phyloP scores from a whole-genome alignment of 2,797 vertebrate genomes.

The Pristis pectinata region DNA sequence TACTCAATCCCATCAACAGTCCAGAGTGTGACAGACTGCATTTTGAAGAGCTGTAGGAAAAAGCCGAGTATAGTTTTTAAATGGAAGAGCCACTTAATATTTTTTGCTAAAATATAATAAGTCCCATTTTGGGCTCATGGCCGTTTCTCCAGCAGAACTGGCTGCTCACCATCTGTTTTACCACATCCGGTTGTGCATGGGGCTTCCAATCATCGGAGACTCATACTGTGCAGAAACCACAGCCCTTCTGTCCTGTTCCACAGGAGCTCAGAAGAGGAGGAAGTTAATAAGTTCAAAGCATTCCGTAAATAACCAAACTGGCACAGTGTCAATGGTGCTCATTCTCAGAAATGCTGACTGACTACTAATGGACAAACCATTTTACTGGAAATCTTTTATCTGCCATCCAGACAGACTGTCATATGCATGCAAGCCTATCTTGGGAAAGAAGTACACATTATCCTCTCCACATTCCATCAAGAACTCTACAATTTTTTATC shows the following conservation, averaged over 20 bases:
- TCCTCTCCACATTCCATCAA: background rate
- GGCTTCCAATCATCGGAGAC: slow-evolving; percentile 12
- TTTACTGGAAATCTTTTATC: background rate
- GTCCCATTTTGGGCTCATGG: background rate
- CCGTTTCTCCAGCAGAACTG: background rate
- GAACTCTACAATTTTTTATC: background rate
- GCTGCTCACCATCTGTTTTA: slow-evolving; percentile 41
- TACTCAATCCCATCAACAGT: background rate
- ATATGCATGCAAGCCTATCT: background rate
- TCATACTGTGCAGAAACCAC: background rate
- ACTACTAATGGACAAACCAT: too few relatives aligned
- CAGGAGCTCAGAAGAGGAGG: background rate
- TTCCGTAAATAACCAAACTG: background rate
- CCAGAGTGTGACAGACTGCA: background rate
- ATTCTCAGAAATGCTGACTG: background rate
- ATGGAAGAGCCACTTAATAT: background rate
- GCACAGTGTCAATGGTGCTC: too few relatives aligned
- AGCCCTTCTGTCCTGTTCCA: background rate
- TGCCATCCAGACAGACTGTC: background rate
- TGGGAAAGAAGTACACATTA: background rate
- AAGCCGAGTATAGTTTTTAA: too few relatives aligned
- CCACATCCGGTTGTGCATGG: slow-evolving; percentile 41
- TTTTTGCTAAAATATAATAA: background rate
- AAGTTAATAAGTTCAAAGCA: background rate
- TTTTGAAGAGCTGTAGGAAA: background rate